These are phyloP conservation scores for Cheilosia variabilis DNA, from an alignment of 2,888 invertebrate genomes.

Conservation along the genomic window DNA sequence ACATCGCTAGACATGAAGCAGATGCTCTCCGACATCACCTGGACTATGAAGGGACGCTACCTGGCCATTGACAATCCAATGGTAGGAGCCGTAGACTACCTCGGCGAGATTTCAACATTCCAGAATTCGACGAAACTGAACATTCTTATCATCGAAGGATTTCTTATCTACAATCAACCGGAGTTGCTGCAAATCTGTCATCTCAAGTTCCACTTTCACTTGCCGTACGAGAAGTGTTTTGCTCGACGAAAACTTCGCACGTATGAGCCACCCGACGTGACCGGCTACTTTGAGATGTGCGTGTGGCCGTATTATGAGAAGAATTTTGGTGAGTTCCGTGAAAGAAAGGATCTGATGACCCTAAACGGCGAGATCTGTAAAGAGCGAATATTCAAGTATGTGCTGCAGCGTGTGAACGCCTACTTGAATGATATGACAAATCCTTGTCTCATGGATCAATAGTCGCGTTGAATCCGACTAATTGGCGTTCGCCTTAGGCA, in stretches of 20 bases:
- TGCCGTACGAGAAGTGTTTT: conserved; percentile 88
- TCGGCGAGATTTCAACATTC: conserved; percentile 61
- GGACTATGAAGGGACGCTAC: conserved; percentile 80
- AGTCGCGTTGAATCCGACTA: conserved; percentile 38
- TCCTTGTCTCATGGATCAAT: conserved; percentile 81
- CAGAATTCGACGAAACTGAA: conserved; percentile 81
- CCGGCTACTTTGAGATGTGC: conserved; percentile 93
- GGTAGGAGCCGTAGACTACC: conserved; percentile 36
- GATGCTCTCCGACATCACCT: conserved; percentile 87
- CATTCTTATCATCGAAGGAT: conserved; percentile 90
- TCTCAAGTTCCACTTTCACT: conserved; percentile 89
- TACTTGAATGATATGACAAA: conserved; percentile 80
- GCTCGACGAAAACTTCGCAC: conserved; percentile 86
- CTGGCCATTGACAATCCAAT: conserved; percentile 71
- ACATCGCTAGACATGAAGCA: conserved; percentile 89
- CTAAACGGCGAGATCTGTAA: conserved; percentile 82
- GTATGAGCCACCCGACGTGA: conserved; percentile 94
- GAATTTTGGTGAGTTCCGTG: conserved; percentile 84
- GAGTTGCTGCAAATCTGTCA: conserved; percentile 88
- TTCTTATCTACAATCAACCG: conserved; percentile 89
- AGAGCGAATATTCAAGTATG: conserved; percentile 82
- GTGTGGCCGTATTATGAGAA: conserved; percentile 94
- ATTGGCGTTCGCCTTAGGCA: not conserved
- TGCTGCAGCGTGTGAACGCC: conserved; percentile 80
- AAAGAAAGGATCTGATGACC: conserved; percentile 81